Evolutionary conservation across 2,113 vertebrate genomes (phyloP).

Genomic region (Talpa occidentalis): DNA sequence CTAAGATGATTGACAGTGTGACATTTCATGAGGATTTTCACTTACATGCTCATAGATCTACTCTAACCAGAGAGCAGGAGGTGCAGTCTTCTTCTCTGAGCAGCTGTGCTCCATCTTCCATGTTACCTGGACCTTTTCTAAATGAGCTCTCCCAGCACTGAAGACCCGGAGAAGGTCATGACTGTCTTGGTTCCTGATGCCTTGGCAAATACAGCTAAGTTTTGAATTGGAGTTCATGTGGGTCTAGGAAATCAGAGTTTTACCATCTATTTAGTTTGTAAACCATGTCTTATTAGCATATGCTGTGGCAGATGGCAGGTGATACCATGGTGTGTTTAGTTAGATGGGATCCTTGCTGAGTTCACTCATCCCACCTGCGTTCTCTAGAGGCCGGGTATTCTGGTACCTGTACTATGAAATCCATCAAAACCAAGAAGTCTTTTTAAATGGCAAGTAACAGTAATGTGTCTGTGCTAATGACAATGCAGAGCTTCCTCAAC

Average conservation of each 20-base stretch:
- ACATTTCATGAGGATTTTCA: neutral
- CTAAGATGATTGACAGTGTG: neutral
- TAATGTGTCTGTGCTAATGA: constrained; percentile 26
- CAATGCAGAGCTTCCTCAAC: constrained; percentile 51
- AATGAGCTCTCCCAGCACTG: neutral
- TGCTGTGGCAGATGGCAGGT: constrained; percentile 62
- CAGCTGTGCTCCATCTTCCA: neutral
- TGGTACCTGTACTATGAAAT: constrained; percentile 56
- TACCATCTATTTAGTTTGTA: constrained; percentile 54
- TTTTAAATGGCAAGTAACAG: constrained; percentile 7
- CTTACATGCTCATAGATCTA: neutral
- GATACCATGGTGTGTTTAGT: neutral
- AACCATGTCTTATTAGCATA: constrained; percentile 62
- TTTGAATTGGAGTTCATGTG: neutral
- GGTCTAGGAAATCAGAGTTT: constrained; percentile 45
- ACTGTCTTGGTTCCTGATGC: neutral
- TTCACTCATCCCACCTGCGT: neutral
- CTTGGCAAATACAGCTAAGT: neutral
- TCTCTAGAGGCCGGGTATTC: constrained; percentile 2
- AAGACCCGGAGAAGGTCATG: neutral
- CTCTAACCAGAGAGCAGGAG: neutral
- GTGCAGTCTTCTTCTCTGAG: neutral
- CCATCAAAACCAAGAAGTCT: constrained; percentile 12
- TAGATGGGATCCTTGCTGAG: constrained; percentile 37
- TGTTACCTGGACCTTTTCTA: neutral